phyloP scores from a whole-genome alignment of 2,888 invertebrate species.

The Cantharis flavilabris region DNA sequence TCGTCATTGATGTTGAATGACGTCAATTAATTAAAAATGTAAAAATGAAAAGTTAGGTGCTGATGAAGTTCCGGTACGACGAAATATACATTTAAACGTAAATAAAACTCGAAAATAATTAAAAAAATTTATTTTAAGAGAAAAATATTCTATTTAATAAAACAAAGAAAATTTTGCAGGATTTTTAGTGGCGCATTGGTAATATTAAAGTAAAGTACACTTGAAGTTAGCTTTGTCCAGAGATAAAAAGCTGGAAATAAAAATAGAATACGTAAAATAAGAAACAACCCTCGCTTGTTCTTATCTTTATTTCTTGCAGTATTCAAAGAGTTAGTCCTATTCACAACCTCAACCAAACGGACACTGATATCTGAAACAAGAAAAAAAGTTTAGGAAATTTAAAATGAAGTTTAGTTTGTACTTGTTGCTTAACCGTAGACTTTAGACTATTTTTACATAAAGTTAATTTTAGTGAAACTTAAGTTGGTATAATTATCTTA shows the following conservation, averaged over 20 bases:
- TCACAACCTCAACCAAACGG: conserved; percentile 11
- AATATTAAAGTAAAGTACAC: not conserved
- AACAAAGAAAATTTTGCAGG: not conserved
- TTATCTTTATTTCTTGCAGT: conserved; percentile 26
- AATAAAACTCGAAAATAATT: not conserved
- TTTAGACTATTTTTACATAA: not conserved
- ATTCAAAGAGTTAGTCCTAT: conserved; percentile 21
- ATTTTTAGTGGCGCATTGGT: not conserved
- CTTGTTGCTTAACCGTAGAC: not conserved
- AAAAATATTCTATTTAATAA: not conserved
- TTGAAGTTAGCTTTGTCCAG: not conserved
- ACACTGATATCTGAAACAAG: not conserved
- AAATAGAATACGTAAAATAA: conserved; percentile 12
- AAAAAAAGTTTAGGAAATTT: not conserved
- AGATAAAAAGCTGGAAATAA: not conserved
- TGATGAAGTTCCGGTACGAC: not conserved
- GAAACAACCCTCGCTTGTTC: conserved; percentile 25
- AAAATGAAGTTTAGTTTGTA: not conserved
- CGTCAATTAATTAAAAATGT: not conserved
- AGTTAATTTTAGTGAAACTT: not conserved
- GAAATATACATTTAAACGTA: not conserved
- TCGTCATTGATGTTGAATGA: not conserved
- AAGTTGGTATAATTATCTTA: not conserved
- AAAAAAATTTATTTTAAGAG: not conserved
- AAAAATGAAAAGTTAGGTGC: not conserved